Conservation (phyloP, 2,888 invertebrate genomes). For the Drosophila glabriapex region DNA sequence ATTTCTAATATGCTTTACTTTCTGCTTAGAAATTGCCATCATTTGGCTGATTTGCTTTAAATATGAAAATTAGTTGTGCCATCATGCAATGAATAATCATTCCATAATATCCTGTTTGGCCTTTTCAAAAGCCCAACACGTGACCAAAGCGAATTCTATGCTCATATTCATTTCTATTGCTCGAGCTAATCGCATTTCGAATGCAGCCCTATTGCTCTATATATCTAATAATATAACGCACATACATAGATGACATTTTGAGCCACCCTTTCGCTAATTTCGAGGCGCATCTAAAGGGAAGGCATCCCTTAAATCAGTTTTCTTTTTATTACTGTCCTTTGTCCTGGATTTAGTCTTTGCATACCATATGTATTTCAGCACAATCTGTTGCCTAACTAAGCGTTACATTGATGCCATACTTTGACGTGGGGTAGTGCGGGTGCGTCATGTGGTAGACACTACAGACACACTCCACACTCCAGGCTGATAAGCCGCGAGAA, state of each 20-base stretch:
- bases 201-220: conserved; percentile 47
- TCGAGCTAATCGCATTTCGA: conserved; percentile 58
- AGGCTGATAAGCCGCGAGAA: conserved; percentile 35
- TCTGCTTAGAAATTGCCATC: background rate
- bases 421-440: conserved; percentile 21
- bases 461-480: conserved; percentile 7
- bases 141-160: conserved; percentile 85
- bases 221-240: conserved; percentile 38
- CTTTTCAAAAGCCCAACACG: conserved; percentile 80
- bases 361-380: conserved; percentile 60
- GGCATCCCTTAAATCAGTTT: conserved; percentile 63
- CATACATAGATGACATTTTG: conserved; percentile 31
- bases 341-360: conserved; percentile 51
- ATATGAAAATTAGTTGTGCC: conserved; percentile 19
- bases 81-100: conserved; percentile 25
- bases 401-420: conserved; percentile 74
- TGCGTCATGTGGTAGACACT: conserved; percentile 54
- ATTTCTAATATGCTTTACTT: conserved; percentile 1
- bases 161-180: conserved; percentile 82
- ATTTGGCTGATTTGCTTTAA: background rate
- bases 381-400: conserved; percentile 80
- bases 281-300: conserved; percentile 55
- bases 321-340: conserved; percentile 11
- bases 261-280: conserved; percentile 75
- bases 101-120: conserved; percentile 39